Evolutionary conservation across 2,113 vertebrate genomes (phyloP).

Genomic region (Callaeas wilsoni): DNA sequence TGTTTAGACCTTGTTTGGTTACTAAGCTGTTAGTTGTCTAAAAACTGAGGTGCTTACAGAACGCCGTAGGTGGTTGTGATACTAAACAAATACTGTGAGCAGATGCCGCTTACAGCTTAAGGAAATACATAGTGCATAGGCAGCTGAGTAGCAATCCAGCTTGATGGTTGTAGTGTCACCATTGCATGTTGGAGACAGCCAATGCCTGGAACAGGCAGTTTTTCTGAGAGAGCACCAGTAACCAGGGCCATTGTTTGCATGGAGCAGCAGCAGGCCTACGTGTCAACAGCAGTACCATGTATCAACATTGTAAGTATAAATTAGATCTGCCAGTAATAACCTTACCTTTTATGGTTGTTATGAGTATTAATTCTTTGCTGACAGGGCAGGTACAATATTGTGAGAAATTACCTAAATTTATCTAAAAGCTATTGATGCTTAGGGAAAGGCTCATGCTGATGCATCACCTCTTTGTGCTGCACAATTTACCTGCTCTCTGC

Average conservation of each 20-base stretch:
- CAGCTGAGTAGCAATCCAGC: background rate
- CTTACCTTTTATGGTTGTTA: background rate
- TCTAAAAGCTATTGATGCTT: background rate
- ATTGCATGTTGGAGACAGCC: background rate
- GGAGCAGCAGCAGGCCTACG: background rate
- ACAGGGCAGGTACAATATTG: rapidly evolving
- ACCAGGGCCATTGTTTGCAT: background rate
- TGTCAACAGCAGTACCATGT: rapidly evolving
- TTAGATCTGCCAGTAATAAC: background rate
- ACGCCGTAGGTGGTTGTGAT: rapidly evolving
- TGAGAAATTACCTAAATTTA: background rate
- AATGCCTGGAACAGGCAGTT: background rate
- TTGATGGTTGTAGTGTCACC: background rate
- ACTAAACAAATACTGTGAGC: background rate
- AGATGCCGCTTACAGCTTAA: background rate
- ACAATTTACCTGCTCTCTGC: background rate
- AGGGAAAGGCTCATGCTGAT: background rate
- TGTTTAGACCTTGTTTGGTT: background rate
- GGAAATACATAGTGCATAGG: background rate
- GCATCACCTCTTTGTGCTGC: background rate
- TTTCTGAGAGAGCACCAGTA: background rate
- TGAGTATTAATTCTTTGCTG: background rate
- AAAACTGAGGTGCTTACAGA: rapidly evolving
- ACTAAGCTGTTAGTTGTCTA: background rate
- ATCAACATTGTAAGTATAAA: background rate